Evolutionary conservation across 2,888 invertebrate genomes (phyloP).

Genomic region (Masnerella sp.): DNA sequence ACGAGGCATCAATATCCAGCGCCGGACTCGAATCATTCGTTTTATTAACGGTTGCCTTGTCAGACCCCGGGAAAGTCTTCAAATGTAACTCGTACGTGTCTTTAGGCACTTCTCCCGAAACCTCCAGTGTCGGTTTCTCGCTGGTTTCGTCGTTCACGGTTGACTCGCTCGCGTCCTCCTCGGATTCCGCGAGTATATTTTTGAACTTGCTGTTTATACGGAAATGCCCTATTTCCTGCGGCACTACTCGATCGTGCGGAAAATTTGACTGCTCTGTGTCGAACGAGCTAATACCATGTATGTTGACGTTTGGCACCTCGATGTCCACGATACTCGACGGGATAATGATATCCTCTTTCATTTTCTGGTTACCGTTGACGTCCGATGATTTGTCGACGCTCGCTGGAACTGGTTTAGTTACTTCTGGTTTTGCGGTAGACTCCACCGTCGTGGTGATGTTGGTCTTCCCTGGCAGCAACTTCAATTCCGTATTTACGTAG

Average conservation of each 20-base stretch:
- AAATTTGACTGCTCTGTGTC: slow-evolving; percentile 69
- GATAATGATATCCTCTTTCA: slow-evolving; percentile 44
- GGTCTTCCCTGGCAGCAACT: slow-evolving; percentile 57
- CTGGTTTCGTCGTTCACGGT: slow-evolving; percentile 8
- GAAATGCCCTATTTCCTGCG: slow-evolving; percentile 70
- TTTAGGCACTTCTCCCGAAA: slow-evolving; percentile 69
- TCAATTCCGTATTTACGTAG: slow-evolving; percentile 68
- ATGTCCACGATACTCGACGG: slow-evolving; percentile 48
- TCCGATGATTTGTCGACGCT: neutral
- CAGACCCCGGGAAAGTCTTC: slow-evolving; percentile 64
- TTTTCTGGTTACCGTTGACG: slow-evolving; percentile 8
- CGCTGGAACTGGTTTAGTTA: neutral
- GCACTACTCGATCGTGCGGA: slow-evolving; percentile 71
- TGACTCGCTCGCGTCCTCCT: slow-evolving; percentile 36
- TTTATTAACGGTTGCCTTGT: slow-evolving; percentile 1
- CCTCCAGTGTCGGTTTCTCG: slow-evolving; percentile 67
- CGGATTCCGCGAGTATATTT: slow-evolving; percentile 65
- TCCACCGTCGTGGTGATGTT: slow-evolving; percentile 13
- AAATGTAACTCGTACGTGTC: slow-evolving; percentile 72
- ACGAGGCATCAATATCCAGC: neutral
- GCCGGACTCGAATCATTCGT: neutral
- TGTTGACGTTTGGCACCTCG: slow-evolving; percentile 33
- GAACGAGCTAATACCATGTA: slow-evolving; percentile 64
- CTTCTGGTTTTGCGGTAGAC: neutral
- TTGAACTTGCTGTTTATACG: slow-evolving; percentile 73